phyloP scores from a whole-genome alignment of 2,888 invertebrate genomes.

The Protophormia terraenovae region DNA sequence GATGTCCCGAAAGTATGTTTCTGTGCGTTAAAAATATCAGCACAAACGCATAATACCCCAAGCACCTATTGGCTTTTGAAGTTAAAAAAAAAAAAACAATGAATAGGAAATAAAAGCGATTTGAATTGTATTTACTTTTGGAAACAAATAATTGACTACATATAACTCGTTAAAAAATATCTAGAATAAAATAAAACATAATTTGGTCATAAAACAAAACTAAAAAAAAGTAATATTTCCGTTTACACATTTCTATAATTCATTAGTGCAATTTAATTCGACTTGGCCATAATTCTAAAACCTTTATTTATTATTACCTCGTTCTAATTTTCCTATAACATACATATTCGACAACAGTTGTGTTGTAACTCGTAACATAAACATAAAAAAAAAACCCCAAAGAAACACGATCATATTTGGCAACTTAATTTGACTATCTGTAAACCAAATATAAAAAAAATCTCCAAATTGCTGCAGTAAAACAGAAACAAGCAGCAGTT shows the following conservation, averaged over 20 bases:
- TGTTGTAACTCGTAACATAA: background rate
- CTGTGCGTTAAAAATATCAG: no score
- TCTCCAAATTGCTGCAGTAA: conserved; percentile 46
- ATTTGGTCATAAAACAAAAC: no score
- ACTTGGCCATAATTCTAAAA: background rate
- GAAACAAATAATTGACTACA: no score
- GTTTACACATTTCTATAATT: background rate
- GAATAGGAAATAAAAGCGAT: no score
- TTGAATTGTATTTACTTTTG: no score
- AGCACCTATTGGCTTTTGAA: no score
- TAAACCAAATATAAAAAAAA: conserved; percentile 8
- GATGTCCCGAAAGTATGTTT: no score
- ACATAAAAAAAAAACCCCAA: background rate
- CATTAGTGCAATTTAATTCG: background rate
- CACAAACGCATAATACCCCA: no score
- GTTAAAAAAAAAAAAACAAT: no score
- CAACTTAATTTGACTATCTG: conserved; percentile 2
- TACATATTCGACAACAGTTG: conserved; percentile 19
- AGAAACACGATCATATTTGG: conserved; percentile 8
- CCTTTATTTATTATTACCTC: background rate
- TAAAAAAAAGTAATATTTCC: background rate
- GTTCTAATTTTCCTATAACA: background rate
- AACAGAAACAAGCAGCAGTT: conserved; percentile 19
- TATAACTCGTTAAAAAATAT: no score
- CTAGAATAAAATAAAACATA: no score